Percentiles rank a stretch among this genome's conserved stretches.
These are phyloP conservation scores for Cephus cinctus DNA, from an alignment of 1,140 invertebrate species.

Conservation along the genomic window DNA sequence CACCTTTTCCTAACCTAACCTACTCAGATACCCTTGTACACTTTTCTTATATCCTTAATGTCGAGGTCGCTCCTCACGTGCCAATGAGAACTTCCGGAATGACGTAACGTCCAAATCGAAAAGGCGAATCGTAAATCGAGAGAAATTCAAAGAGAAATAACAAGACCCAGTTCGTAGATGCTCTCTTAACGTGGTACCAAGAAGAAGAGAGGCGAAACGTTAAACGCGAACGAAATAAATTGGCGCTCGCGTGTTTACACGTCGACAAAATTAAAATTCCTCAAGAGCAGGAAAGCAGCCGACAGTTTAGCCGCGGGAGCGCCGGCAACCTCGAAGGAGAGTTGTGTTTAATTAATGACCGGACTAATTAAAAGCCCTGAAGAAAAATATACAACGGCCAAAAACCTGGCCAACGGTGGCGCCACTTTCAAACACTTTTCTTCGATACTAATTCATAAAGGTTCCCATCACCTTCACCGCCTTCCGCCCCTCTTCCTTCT, in stretches of 20 bases:
- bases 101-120: too few relatives aligned
- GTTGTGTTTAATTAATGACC: constrained; percentile 37
- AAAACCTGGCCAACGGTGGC: constrained; percentile 6
- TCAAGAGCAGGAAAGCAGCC: constrained; percentile 24
- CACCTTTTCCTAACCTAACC: too few relatives aligned
- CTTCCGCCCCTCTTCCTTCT: too few relatives aligned
- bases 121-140: neutral
- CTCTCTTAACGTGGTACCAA: constrained; percentile 30
- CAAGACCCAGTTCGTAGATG: neutral
- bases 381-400: constrained; percentile 27
- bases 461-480: too few relatives aligned
- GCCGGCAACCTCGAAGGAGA: constrained; percentile 16
- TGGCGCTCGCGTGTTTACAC: constrained; percentile 34
- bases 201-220: too few relatives aligned
- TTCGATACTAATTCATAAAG: constrained; percentile 27
- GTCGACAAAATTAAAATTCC: constrained; percentile 36
- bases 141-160: neutral
- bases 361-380: constrained; percentile 36
- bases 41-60: too few relatives aligned
- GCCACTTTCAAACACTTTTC: constrained; percentile 18
- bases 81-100: neutral
- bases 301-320: neutral
- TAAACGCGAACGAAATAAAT: constrained; percentile 35
- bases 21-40: too few relatives aligned
- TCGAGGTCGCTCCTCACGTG: neutral